phyloP scores from a whole-genome alignment of 1,140 invertebrate species.

The Dendroctonus ponderosae region DNA sequence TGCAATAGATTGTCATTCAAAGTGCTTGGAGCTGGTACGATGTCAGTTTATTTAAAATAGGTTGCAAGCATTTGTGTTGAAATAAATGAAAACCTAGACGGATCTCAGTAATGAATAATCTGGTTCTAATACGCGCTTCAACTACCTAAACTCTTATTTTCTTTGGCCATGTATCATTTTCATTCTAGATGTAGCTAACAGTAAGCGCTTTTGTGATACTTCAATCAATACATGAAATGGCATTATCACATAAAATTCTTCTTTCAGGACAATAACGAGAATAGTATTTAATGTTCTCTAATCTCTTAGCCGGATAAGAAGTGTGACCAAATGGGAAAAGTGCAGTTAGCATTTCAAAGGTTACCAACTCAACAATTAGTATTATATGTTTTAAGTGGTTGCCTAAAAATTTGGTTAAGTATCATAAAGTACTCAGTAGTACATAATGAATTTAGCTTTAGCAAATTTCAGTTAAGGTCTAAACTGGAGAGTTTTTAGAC shows the following conservation, averaged over 20 bases:
- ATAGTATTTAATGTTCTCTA: background rate
- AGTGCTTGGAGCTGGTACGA: background rate
- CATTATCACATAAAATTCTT: background rate
- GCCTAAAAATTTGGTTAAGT: no score
- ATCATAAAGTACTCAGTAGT: no score
- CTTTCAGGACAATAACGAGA: background rate
- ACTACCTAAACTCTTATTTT: background rate
- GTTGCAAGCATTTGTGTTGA: conserved; percentile 7
- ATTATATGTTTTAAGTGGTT: no score
- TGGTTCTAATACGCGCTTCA: conserved; percentile 18
- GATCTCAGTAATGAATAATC: conserved; percentile 22
- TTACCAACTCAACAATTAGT: no score
- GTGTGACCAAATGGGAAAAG: no score
- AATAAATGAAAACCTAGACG: conserved; percentile 21
- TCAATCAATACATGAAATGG: background rate
- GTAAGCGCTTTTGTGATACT: conserved; percentile 2
- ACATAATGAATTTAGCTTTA: no score
- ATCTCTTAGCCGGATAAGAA: no score
- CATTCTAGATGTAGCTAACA: background rate
- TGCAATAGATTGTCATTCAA: background rate
- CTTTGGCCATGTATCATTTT: background rate
- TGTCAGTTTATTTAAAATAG: background rate
- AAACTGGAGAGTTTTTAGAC: no score
- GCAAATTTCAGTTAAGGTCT: no score
- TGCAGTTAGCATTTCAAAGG: no score